These are phyloP conservation scores for Thysanoteuthis rhombus DNA, from an alignment of 2,888 invertebrate genomes.

Conservation along the genomic window DNA sequence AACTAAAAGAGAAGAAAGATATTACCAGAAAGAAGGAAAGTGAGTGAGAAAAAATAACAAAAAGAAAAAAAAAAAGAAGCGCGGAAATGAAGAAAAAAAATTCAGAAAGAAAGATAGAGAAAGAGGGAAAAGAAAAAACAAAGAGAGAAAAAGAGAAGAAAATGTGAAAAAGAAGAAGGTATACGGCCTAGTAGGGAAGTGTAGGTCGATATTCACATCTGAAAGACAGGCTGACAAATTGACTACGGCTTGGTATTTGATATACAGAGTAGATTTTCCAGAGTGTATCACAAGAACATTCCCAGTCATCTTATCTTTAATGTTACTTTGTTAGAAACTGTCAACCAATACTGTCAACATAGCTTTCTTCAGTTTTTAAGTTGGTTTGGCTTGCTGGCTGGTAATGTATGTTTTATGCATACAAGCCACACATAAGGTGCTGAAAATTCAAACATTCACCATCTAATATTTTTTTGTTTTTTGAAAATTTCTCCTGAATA, in stretches of 20 bases:
- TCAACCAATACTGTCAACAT: too few relatives aligned
- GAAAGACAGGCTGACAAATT: background rate
- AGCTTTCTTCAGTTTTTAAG: too few relatives aligned
- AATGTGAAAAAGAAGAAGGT: background rate
- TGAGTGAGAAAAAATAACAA: background rate
- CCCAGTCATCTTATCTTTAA: background rate
- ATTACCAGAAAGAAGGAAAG: background rate
- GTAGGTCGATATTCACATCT: background rate
- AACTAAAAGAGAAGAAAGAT: background rate
- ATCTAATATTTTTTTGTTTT: too few relatives aligned
- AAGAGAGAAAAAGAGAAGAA: background rate
- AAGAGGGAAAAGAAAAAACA: background rate
- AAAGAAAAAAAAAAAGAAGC: background rate
- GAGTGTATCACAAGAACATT: background rate
- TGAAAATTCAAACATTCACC: too few relatives aligned
- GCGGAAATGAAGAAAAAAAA: background rate
- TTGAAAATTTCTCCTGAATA: too few relatives aligned
- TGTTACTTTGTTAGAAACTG: too few relatives aligned
- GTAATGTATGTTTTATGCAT: too few relatives aligned
- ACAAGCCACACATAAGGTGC: too few relatives aligned
- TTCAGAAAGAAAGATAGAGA: background rate
- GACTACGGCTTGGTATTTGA: background rate
- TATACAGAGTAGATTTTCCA: background rate
- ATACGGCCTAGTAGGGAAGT: background rate
- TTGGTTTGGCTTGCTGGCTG: too few relatives aligned